Evolutionary conservation across 2,888 invertebrate species (phyloP).

Genomic region (Mythimna impura): DNA sequence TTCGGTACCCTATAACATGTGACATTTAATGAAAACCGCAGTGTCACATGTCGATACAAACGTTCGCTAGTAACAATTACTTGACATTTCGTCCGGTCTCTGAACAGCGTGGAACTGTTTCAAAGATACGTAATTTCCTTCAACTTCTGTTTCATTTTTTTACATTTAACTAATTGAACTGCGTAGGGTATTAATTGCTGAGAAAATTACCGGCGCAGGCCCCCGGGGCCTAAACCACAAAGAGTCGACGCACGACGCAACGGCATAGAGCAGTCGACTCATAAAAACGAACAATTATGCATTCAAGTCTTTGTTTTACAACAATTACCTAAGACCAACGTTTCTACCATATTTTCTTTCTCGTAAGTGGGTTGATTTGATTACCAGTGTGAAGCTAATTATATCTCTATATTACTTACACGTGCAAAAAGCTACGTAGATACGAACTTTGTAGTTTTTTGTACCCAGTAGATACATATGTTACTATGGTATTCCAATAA

Average conservation of each 20-base stretch:
- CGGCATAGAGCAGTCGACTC: conserved; percentile 72
- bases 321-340: conserved; percentile 77
- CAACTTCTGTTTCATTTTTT: conserved; percentile 83
- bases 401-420: conserved; percentile 45
- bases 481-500: conserved; percentile 1
- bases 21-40: conserved; percentile 68
- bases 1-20: conserved; percentile 43
- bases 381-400: conserved; percentile 64
- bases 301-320: conserved; percentile 78
- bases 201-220: conserved; percentile 83
- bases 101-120: conserved; percentile 75
- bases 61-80: conserved; percentile 74
- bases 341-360: conserved; percentile 77
- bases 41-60: conserved; percentile 79
- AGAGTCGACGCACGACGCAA: conserved; percentile 72
- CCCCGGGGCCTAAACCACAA: conserved; percentile 85
- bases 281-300: conserved; percentile 85
- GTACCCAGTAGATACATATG: neutral
- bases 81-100: conserved; percentile 75
- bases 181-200: conserved; percentile 86
- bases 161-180: conserved; percentile 85
- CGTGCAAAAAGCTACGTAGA: conserved; percentile 39
- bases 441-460: conserved; percentile 14
- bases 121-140: conserved; percentile 80
- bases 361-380: conserved; percentile 68